Evolutionary conservation across 2,888 invertebrate species (phyloP).

Genomic region (Euclidia mi): DNA sequence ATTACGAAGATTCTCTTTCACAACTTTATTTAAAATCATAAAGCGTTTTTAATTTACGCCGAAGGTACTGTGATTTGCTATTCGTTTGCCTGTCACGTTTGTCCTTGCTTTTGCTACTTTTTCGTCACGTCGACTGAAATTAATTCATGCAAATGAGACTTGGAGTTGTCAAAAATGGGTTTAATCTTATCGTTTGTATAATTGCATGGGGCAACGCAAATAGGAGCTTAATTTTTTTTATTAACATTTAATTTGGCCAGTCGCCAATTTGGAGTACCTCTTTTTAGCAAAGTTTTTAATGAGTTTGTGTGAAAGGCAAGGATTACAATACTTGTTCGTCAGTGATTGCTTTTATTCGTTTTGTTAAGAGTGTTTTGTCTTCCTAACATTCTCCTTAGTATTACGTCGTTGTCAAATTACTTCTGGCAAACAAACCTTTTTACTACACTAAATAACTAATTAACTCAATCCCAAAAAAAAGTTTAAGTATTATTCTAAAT

Average conservation of each 20-base stretch:
- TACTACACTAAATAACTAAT: no score
- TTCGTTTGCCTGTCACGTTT: conserved; percentile 73
- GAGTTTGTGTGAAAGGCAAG: conserved; percentile 36
- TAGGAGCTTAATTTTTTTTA: conserved; percentile 69
- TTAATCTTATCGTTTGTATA: conserved; percentile 78
- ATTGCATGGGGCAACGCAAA: conserved; percentile 70
- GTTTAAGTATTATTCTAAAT: no score
- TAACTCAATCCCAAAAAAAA: no score
- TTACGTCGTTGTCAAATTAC: no score
- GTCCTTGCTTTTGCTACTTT: conserved; percentile 58
- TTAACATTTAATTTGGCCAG: conserved; percentile 62
- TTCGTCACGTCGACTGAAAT: conserved; percentile 74
- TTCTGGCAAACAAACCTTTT: no score
- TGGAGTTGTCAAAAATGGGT: conserved; percentile 75
- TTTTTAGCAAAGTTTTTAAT: conserved; percentile 52
- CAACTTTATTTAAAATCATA: conserved; percentile 42
- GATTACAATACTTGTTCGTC: conserved; percentile 18
- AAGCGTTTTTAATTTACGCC: conserved; percentile 41
- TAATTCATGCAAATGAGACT: conserved; percentile 80
- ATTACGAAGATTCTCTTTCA: conserved; percentile 30
- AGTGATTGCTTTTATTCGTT: conserved; percentile 15
- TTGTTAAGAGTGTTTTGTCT: background rate
- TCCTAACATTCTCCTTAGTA: no score
- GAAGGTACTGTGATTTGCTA: conserved; percentile 53
- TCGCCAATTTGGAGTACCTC: conserved; percentile 55